Base-by-base conservation (phyloP, 2,113 vertebrate genomes). In the Centropristis striata region DNA sequence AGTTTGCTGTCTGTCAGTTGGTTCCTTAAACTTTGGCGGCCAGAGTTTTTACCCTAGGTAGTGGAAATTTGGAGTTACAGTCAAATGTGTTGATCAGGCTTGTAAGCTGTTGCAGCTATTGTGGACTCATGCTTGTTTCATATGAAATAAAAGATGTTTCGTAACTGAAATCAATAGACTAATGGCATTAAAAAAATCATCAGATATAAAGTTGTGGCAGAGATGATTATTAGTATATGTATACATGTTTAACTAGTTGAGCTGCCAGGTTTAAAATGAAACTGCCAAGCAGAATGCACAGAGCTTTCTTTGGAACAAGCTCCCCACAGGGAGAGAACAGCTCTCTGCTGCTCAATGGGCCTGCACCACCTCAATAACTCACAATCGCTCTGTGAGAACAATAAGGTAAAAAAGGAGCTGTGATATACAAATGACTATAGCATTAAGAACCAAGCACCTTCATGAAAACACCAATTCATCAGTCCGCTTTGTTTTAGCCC, bases 381-480 rank as follows among this genome's bases (percentile, higher is more conserved):
- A 73, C 44, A 41, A 55, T 64, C 58, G n/a, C 70, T 70, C 65
- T 37, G 42, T 55, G 54, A 80, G 27, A 77, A 82, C 75, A 70
- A 60, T 49, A 28, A 50, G 60, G 15, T 57, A 27, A 18, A 74
- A 32, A 44, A 73, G 25, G 54, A 74, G 69, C 32, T 58, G 37
- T 18, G 14, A 79, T 73, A 32, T 15, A 75, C 59, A 83, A 80
- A 85, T 55, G 47, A 74, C 37, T 16, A 2, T 27, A 74, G 72
- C 67, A 81, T 51, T 81, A 85, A 83, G 71, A 88, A 71, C 60
- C 49, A 65, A 60, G 20, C 67, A 63, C 53, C 66, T 71, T 58
- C 36, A 39, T 75, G 66, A 68, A 82, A 81, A 75, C 71, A 61
- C 58, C 78, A 78, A 71, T 67, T 84, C 58, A 83, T 82, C 68